Conservation (phyloP, 1,140 invertebrate species). For the Rhagoletis pomonella region DNA sequence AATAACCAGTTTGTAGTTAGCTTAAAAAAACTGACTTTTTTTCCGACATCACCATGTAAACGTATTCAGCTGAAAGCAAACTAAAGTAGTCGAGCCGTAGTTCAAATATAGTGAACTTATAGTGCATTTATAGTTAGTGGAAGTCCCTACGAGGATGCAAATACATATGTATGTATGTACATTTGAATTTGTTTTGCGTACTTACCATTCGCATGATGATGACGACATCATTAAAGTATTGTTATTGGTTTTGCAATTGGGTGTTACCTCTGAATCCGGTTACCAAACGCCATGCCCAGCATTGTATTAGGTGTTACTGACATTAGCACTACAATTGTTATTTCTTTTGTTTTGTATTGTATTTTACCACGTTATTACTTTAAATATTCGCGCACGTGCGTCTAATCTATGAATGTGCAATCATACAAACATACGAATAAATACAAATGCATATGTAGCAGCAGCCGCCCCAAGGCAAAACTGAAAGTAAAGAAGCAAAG, state of each 20-base stretch:
- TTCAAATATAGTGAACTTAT: no score
- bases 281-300: neutral
- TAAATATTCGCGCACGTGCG: constrained; percentile 19
- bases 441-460: no score
- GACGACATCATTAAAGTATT: neutral
- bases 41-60: no score
- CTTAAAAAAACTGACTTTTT: no score
- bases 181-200: neutral
- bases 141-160: no score
- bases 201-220: neutral
- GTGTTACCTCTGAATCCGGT: neutral
- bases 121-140: no score
- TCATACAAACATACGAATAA: no score
- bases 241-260: neutral
- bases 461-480: no score
- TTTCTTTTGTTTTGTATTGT: neutral
- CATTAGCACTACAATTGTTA: neutral
- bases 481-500: no score
- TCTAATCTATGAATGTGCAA: neutral
- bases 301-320: neutral
- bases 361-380: neutral
- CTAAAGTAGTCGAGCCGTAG: no score
- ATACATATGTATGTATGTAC: neutral
- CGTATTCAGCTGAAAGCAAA: no score
- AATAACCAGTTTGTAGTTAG: no score